A percentile compares a stretch with the other conserved stretches of the same genome.
phyloP scores from a whole-genome alignment of 1,140 invertebrate genomes.

The Drosophila yakuba region DNA sequence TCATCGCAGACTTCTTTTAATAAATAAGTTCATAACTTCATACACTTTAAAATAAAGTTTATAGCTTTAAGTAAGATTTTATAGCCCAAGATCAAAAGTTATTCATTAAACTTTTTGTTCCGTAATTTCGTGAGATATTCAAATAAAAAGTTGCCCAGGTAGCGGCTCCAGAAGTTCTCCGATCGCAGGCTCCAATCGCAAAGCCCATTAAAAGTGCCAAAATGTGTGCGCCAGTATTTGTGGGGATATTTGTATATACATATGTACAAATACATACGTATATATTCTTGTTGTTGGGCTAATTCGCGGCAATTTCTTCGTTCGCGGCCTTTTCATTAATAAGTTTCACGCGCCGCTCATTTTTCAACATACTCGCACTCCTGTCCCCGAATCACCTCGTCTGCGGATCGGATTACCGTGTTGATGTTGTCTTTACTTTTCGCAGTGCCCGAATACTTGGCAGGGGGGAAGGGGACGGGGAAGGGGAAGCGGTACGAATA shows the following conservation, averaged over 20 bases:
- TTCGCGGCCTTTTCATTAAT: constrained; percentile 80
- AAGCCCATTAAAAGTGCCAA: constrained; percentile 29
- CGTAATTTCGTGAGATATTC: constrained; percentile 1
- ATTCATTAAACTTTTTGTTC: background rate
- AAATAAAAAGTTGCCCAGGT: constrained; percentile 20
- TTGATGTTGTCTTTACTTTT: constrained; percentile 72
- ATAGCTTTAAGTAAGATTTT: too few species aligned
- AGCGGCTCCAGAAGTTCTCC: constrained; percentile 6
- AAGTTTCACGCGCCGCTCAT: constrained; percentile 82
- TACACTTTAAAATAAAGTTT: too few species aligned
- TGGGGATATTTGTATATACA: constrained; percentile 19
- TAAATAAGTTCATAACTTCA: too few species aligned
- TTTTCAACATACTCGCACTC: constrained; percentile 60
- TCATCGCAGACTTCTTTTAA: too few species aligned
- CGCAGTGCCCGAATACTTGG: constrained; percentile 19
- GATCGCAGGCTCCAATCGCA: constrained; percentile 13
- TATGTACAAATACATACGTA: too few species aligned
- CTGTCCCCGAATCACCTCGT: constrained; percentile 23
- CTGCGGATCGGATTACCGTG: constrained; percentile 74
- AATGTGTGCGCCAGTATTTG: constrained; percentile 3
- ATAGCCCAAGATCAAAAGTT: too few species aligned
- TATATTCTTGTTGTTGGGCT: constrained; percentile 54
- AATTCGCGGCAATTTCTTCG: constrained; percentile 68
- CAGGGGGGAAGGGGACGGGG: background rate
- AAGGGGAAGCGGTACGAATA: constrained; percentile 20